A percentile compares a stretch with the other conserved stretches of the same genome.
These are phyloP conservation scores for Dasypolia templi DNA, from an alignment of 2,888 invertebrate species.

Conservation along the genomic window DNA sequence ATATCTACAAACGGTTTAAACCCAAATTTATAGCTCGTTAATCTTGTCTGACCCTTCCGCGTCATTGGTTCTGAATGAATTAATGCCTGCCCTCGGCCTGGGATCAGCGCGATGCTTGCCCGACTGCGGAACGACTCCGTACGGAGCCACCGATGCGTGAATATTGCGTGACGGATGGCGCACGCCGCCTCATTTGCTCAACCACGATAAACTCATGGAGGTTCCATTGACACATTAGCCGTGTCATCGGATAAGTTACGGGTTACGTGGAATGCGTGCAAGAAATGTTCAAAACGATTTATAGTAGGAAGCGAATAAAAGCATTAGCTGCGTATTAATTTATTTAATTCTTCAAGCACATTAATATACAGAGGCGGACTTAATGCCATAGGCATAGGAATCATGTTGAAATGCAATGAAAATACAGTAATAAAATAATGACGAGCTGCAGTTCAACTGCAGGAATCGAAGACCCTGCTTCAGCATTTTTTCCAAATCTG, in stretches of 20 bases:
- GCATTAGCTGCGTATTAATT: not conserved
- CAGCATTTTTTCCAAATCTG: not conserved
- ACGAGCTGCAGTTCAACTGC: not conserved
- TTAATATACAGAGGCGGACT: not conserved
- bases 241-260: slow-evolving; percentile 29
- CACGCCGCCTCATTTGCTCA: slow-evolving; percentile 57
- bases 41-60: slow-evolving; percentile 80
- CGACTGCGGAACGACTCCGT: slow-evolving; percentile 63
- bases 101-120: slow-evolving; percentile 67
- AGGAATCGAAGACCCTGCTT: not conserved
- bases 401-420: not conserved
- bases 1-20: slow-evolving; percentile 66
- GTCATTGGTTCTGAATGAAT: slow-evolving; percentile 77
- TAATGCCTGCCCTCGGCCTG: slow-evolving; percentile 63
- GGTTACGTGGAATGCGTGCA: slow-evolving; percentile 6
- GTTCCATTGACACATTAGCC: slow-evolving; percentile 56
- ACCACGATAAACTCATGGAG: slow-evolving; percentile 53
- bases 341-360: not conserved
- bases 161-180: slow-evolving; percentile 62
- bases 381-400: too few species aligned
- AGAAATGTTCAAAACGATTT: not conserved
- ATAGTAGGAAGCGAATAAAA: not conserved
- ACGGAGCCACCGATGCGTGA: slow-evolving; percentile 61
- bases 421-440: not conserved
- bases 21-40: slow-evolving; percentile 76